A percentile compares a stretch with the other conserved stretches of the same genome.
Evolutionary conservation across 2,888 invertebrate species (phyloP).

Genomic region (Melinopterus prodromus): DNA sequence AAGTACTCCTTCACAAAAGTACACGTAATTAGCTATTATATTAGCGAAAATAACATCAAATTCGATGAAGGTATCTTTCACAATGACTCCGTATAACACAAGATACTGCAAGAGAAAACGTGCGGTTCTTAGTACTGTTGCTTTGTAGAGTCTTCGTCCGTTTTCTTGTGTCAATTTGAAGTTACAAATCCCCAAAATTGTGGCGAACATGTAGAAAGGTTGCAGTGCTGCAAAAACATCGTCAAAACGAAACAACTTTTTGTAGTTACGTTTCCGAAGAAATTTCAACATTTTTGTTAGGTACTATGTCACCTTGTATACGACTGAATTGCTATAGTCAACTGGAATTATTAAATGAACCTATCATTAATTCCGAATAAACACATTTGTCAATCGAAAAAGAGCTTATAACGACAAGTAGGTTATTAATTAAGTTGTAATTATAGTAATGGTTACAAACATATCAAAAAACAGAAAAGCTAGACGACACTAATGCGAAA

Average conservation of each 20-base stretch:
- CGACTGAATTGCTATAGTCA: background rate
- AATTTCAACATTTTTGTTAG: background rate
- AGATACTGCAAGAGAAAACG: background rate
- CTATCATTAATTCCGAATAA: too few relatives aligned
- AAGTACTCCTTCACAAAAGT: background rate
- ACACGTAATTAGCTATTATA: background rate
- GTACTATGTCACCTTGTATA: background rate
- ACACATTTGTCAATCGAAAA: too few relatives aligned
- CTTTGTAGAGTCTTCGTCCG: background rate
- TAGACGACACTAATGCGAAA: too few relatives aligned
- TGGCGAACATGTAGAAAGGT: constrained; percentile 13
- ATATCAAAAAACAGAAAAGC: too few relatives aligned
- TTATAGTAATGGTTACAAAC: too few relatives aligned
- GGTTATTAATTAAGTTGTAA: too few relatives aligned
- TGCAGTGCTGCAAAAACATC: constrained; percentile 20
- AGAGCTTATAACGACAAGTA: too few relatives aligned
- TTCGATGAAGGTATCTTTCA: background rate
- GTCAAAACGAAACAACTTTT: background rate
- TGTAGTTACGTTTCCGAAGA: background rate
- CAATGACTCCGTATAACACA: background rate
- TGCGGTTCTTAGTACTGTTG: background rate
- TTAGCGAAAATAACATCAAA: background rate
- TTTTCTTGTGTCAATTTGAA: background rate
- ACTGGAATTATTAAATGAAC: too few relatives aligned
- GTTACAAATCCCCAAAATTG: constrained; percentile 10